phyloP scores from a whole-genome alignment of 2,888 invertebrate genomes.

The Tanytarsus gracilentus region DNA sequence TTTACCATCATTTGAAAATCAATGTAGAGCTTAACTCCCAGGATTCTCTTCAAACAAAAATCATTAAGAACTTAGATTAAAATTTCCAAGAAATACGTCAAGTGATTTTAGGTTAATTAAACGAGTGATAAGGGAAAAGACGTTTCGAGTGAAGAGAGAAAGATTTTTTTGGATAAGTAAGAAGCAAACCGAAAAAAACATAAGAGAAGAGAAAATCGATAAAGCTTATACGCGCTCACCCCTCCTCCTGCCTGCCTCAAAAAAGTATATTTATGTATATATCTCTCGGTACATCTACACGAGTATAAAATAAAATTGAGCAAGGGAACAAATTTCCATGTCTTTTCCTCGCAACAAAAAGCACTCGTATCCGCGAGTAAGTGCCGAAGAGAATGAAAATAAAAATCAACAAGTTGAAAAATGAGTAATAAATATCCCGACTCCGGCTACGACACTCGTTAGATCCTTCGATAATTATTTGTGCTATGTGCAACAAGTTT shows the following conservation, averaged over 20 bases:
- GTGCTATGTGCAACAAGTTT: neutral
- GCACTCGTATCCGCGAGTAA: neutral
- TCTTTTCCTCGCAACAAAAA: constrained; percentile 24
- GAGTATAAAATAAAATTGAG: neutral
- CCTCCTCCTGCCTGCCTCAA: neutral
- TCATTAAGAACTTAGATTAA: too few relatives aligned
- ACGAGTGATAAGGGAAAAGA: too few relatives aligned
- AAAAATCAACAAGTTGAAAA: constrained; percentile 29
- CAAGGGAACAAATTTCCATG: neutral
- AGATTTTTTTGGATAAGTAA: constrained; percentile 3
- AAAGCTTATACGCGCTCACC: constrained; percentile 26
- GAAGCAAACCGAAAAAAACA: neutral
- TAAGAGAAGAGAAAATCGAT: constrained; percentile 26
- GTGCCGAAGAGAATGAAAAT: constrained; percentile 2
- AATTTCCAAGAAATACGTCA: neutral
- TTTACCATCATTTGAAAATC: too few relatives aligned
- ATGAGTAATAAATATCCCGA: constrained; percentile 23
- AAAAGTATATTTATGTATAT: neutral
- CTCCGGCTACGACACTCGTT: neutral
- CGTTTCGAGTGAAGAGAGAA: neutral
- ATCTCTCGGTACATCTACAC: neutral
- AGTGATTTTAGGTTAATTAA: too few relatives aligned
- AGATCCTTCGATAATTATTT: neutral
- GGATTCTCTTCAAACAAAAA: too few relatives aligned
- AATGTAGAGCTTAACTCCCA: constrained; percentile 25